A percentile compares a stretch with the other conserved stretches of the same genome.
Conservation (phyloP, 2,113 vertebrate species). For the Chloebia gouldiae region DNA sequence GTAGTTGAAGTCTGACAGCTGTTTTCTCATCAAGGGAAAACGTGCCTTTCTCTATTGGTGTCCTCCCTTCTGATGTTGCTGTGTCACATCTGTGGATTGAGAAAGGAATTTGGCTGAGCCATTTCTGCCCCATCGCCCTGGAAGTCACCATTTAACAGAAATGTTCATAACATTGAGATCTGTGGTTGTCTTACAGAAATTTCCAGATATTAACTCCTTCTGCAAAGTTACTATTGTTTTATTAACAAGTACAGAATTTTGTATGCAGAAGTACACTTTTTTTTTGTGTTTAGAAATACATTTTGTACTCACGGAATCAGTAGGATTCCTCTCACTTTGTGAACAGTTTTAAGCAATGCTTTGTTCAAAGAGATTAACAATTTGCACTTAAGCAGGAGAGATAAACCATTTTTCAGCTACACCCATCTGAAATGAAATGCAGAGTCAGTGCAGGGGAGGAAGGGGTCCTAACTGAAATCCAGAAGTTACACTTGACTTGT, state of each 20-base stretch:
- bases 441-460: background rate
- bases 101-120: background rate
- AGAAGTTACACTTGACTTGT: background rate
- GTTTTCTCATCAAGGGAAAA: background rate
- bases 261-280: background rate
- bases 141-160: background rate
- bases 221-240: background rate
- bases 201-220: background rate
- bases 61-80: background rate
- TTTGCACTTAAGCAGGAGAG: background rate
- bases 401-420: background rate
- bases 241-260: background rate
- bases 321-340: background rate
- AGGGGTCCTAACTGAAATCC: background rate
- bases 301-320: background rate
- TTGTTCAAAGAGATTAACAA: background rate
- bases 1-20: background rate
- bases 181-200: background rate
- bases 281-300: background rate
- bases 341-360: background rate
- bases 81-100: background rate
- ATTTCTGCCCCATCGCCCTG: background rate
- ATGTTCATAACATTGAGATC: background rate
- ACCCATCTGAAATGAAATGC: background rate
- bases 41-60: background rate